Conservation (phyloP, 92 coral and sea anemone genomes). For the Porites lobata region DNA sequence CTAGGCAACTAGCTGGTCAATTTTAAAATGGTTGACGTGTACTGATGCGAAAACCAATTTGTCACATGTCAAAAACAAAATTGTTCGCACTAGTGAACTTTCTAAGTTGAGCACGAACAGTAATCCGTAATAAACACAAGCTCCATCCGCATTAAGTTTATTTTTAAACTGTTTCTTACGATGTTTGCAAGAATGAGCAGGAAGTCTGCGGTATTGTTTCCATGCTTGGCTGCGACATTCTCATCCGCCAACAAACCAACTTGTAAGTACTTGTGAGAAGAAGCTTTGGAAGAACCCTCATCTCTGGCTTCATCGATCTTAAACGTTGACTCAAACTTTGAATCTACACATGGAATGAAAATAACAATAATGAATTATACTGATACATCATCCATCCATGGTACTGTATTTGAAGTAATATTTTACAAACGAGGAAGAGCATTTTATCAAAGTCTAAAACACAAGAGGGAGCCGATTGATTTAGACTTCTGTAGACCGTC, state of each 20-base stretch:
- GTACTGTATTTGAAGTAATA: no score
- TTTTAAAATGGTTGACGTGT: no score
- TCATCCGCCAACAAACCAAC: constrained; percentile 62
- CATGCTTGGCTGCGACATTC: constrained; percentile 58
- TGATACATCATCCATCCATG: neutral
- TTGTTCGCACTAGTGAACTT: neutral
- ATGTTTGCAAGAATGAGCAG: constrained; percentile 58
- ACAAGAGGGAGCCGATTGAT: no score
- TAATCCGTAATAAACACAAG: neutral
- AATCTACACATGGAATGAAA: neutral
- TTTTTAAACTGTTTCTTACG: constrained; percentile 32
- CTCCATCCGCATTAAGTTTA: neutral
- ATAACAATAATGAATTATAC: neutral
- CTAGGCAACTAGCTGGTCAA: no score
- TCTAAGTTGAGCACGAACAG: no score
- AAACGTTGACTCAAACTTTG: neutral
- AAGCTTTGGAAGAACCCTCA: neutral
- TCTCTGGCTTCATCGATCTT: neutral
- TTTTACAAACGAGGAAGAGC: no score
- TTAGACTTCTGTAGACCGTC: no score
- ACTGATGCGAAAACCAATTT: no score
- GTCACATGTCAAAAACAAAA: no score
- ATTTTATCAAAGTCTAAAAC: no score
- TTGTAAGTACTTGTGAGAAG: constrained; percentile 37
- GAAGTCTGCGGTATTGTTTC: constrained; percentile 55